These are phyloP conservation scores for Crotalus horridus DNA, from an alignment of 2,113 vertebrate genomes.

Conservation along the genomic window DNA sequence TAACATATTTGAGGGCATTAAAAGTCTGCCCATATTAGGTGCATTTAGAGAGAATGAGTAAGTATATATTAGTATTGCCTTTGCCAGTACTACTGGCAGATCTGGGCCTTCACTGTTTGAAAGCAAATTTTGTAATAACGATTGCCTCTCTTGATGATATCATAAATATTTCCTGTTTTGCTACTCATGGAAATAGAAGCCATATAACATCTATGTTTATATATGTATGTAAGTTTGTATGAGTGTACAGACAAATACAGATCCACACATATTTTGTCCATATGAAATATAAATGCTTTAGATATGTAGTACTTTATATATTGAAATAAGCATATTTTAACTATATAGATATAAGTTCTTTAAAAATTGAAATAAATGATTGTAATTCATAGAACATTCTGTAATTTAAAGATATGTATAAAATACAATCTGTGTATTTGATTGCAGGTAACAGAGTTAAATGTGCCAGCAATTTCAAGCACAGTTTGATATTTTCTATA, in stretches of 20 bases:
- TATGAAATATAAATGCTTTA: slow-evolving; percentile 59
- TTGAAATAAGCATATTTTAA: slow-evolving; percentile 56
- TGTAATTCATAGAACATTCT: slow-evolving; percentile 73
- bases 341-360: slow-evolving; percentile 44
- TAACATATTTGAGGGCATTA: neutral
- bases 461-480: slow-evolving; percentile 96
- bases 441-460: slow-evolving; percentile 98
- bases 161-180: slow-evolving; percentile 49
- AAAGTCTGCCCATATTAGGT: slow-evolving; percentile 12
- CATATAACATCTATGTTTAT: slow-evolving; percentile 19
- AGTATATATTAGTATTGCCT: neutral
- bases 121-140: slow-evolving; percentile 32
- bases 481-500: slow-evolving; percentile 91
- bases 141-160: slow-evolving; percentile 47
- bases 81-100: slow-evolving; percentile 38
- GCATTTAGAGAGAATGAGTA: neutral
- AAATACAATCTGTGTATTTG: slow-evolving; percentile 89
- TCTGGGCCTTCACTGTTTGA: slow-evolving; percentile 26
- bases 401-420: slow-evolving; percentile 84
- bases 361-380: slow-evolving; percentile 64
- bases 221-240: neutral
- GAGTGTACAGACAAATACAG: neutral
- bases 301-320: slow-evolving; percentile 51
- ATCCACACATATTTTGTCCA: slow-evolving; percentile 16
- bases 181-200: slow-evolving; percentile 40